Conservation (phyloP, 2,797 vertebrate species). For the Crax fasciolata region DNA sequence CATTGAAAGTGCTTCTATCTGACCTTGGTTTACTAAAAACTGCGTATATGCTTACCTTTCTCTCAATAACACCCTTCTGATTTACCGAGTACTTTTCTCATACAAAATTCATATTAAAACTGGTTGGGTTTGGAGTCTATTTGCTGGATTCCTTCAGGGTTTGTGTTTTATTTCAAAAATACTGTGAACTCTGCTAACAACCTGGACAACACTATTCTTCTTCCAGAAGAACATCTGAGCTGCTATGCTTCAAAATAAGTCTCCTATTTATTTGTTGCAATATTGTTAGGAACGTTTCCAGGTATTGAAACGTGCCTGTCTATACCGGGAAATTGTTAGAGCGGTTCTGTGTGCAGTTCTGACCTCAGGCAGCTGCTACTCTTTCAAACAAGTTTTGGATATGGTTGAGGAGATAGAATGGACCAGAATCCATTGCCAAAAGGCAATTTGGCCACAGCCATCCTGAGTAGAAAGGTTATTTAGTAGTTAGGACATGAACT, state of each 20-base stretch:
- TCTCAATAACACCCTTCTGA: background rate
- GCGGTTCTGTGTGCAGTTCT: background rate
- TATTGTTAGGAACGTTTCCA: background rate
- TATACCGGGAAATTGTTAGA: background rate
- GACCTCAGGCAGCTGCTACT: background rate
- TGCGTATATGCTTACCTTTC: background rate
- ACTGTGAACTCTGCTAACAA: background rate
- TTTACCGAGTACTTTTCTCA: background rate
- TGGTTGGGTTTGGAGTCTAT: background rate
- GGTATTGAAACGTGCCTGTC: background rate
- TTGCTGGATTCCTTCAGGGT: background rate
- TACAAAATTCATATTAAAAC: background rate
- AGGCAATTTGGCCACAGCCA: background rate
- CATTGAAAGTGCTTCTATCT: background rate
- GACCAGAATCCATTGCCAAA: background rate
- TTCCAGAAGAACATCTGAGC: background rate
- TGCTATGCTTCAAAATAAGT: background rate
- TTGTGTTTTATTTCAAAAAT: slow-evolving; percentile 14
- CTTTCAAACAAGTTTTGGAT: background rate
- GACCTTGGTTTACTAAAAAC: background rate
- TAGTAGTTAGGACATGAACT: background rate
- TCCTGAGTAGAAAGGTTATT: background rate
- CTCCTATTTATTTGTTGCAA: slow-evolving; percentile 7
- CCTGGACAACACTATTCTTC: background rate
- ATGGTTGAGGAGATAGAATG: background rate